Conservation (phyloP, 2,888 invertebrate species). For the Pterostichus niger region DNA sequence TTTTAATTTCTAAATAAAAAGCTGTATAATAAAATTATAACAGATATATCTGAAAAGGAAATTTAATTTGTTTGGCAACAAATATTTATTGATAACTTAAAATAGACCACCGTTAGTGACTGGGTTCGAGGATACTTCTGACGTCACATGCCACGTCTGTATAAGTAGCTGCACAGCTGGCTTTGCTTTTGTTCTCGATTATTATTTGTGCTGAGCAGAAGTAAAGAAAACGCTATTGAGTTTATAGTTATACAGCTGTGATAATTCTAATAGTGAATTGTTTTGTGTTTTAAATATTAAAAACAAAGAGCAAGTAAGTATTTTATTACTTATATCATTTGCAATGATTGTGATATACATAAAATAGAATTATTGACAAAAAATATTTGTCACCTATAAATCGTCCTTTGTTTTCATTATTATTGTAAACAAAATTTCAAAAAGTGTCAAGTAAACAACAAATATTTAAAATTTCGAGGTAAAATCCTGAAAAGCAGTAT, state of each 20-base stretch:
- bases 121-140: slow-evolving; percentile 56
- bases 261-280: slow-evolving; percentile 11
- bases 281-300: slow-evolving; percentile 16
- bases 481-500: not conserved
- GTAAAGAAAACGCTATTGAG: slow-evolving; percentile 44
- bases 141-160: slow-evolving; percentile 11
- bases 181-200: slow-evolving; percentile 44
- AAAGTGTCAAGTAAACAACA: slow-evolving; percentile 52
- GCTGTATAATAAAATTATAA: not conserved
- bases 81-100: slow-evolving; percentile 37
- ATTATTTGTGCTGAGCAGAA: slow-evolving; percentile 2
- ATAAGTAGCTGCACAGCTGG: slow-evolving; percentile 35
- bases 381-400: slow-evolving; percentile 4
- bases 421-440: slow-evolving; percentile 60
- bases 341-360: not conserved
- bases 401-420: slow-evolving; percentile 60
- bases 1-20: slow-evolving; percentile 12
- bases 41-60: not conserved
- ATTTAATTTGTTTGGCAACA: slow-evolving; percentile 22
- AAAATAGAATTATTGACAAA: not conserved
- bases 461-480: slow-evolving; percentile 45
- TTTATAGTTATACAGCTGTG: not conserved
- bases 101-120: slow-evolving; percentile 21
- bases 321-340: not conserved
- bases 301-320: slow-evolving; percentile 59